Evolutionary conservation across 1,140 invertebrate species (phyloP), one percentile per base, ranked within the genome.

Genomic region (Yoshiicerus persimilis): DNA sequence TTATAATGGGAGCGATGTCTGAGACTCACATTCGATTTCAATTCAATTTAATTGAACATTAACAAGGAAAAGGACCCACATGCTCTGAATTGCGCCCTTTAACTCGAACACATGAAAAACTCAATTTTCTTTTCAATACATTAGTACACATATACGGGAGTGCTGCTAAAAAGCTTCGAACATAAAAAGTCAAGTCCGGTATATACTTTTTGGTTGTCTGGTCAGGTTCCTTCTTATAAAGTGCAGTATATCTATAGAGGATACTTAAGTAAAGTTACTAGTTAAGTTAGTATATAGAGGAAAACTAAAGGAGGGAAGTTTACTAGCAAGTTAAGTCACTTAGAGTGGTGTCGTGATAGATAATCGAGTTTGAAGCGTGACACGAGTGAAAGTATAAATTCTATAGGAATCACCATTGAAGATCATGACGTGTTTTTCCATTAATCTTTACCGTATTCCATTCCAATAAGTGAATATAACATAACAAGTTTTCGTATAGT

Each of bases 341-440:
- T 13, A 27, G 64, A 70, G 64, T 70, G 32, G 75, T 84, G 83
- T 86, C 84, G 84, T 86, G 84, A 64, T 32, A 86, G 84, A 86
- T 86, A 86, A 86, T 86, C 27, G 84, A 64, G 47, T 86, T 66
- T 62, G 84, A 86, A 86, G 84, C 84, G 84, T 86, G 84, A 86
- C 84, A 86, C 36, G 84, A 86, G 84, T 64, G 84, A 86, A 86
- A 86, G 84, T 86, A 86, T 80, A 36, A 86, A 66, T 86, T 86
- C 38, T 86, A 64, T 36, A 64, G 47, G 56, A 86, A 86, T 86
- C 47, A 64, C 47, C 56, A 86, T 41, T 56, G 30, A 66, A 86
- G 84, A 86, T 86, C 84, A 86, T 86, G 84, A 86, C 84, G 84
- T 86, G 84, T 86, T 86, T 86, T 86, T 86, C 56, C 84, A 84